phyloP scores from a whole-genome alignment of 2,113 vertebrate genomes.

The Sapayoa aenigma region DNA sequence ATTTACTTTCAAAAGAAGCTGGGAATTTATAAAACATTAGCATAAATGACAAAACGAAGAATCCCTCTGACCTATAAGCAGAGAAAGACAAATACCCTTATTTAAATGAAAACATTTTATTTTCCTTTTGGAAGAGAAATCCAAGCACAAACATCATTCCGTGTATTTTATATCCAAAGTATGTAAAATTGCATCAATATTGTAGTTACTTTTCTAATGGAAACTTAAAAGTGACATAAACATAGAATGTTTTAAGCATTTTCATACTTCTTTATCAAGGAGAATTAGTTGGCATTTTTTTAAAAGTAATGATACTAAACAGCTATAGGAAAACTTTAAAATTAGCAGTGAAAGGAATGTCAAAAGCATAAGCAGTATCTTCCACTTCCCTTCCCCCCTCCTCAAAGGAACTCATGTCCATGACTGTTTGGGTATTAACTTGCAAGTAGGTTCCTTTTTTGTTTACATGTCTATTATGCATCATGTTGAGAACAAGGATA shows the following conservation, averaged over 20 bases:
- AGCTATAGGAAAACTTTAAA: background rate
- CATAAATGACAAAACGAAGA: background rate
- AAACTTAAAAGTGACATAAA: background rate
- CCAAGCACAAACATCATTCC: background rate
- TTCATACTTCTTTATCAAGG: background rate
- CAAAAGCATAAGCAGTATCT: background rate
- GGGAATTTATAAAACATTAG: background rate
- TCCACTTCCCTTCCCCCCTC: no score
- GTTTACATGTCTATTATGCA: background rate
- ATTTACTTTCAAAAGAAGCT: background rate
- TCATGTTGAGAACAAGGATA: background rate
- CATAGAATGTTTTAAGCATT: background rate
- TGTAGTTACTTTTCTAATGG: background rate
- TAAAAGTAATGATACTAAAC: background rate
- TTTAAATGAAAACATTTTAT: background rate
- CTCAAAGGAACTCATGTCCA: background rate
- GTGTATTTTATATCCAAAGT: background rate
- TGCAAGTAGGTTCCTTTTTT: background rate
- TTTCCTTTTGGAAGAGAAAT: background rate
- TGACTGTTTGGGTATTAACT: background rate
- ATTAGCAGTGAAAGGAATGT: background rate
- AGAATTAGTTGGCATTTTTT: background rate
- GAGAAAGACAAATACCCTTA: background rate
- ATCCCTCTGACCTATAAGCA: background rate
- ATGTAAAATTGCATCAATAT: background rate